These are phyloP conservation scores for Epinotia nisella DNA, from an alignment of 2,888 invertebrate genomes.

Conservation along the genomic window DNA sequence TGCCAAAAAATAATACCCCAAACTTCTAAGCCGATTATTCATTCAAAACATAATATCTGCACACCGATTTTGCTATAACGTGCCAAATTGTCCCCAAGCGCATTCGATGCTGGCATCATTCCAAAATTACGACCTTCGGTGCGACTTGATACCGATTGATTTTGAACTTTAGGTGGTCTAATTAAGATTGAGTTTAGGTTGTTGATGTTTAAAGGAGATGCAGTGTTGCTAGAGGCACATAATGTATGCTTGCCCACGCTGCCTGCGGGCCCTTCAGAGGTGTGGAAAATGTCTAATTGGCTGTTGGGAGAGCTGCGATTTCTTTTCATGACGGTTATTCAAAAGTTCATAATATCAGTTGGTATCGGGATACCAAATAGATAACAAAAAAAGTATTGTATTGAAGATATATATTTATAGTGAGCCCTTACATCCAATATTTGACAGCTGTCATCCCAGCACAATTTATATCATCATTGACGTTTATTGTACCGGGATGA, in stretches of 20 bases:
- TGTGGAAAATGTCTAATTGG: conserved; percentile 39
- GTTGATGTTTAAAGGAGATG: neutral
- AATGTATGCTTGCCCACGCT: conserved; percentile 40
- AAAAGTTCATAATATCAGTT: neutral
- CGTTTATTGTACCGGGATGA: too few relatives aligned
- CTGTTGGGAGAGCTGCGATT: neutral
- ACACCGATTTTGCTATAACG: conserved; percentile 57
- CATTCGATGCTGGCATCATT: conserved; percentile 49
- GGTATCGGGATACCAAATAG: too few relatives aligned
- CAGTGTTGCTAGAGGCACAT: conserved; percentile 13
- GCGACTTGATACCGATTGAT: neutral
- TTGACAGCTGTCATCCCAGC: too few relatives aligned
- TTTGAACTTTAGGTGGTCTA: conserved; percentile 5
- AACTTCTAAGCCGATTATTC: conserved; percentile 33
- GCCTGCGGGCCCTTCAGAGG: conserved; percentile 25
- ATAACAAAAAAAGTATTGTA: too few relatives aligned
- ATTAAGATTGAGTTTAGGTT: conserved; percentile 1
- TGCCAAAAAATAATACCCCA: conserved; percentile 42
- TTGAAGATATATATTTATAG: too few relatives aligned
- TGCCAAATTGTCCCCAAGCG: conserved; percentile 63
- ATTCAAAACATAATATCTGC: conserved; percentile 37
- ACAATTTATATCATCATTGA: too few relatives aligned
- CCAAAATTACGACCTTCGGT: conserved; percentile 50
- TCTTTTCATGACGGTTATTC: neutral
- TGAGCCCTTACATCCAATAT: too few relatives aligned